phyloP scores from a whole-genome alignment of 2,797 vertebrate genomes.

The Selene dorsalis region DNA sequence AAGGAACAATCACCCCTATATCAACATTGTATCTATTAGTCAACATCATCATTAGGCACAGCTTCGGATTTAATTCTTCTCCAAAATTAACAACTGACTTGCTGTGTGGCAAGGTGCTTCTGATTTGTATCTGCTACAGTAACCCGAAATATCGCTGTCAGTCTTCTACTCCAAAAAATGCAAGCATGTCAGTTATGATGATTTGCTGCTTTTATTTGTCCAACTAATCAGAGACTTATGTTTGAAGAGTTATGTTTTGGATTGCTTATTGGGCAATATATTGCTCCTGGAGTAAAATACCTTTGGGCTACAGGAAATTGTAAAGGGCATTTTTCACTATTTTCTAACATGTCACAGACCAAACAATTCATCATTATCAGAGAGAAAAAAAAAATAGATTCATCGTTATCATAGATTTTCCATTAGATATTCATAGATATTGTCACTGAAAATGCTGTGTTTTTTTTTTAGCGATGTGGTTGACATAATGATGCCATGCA shows the following conservation, averaged over 20 bases:
- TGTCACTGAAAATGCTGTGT: background rate
- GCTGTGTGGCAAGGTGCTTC: background rate
- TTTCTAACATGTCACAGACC: background rate
- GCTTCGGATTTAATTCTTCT: constrained; percentile 32
- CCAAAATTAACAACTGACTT: background rate
- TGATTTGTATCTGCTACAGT: constrained; percentile 9
- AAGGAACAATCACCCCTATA: constrained; percentile 48
- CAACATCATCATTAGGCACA: constrained; percentile 12
- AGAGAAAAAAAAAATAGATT: background rate
- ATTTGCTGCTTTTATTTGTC: background rate
- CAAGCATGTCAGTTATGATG: background rate
- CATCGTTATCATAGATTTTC: no score
- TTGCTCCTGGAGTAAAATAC: background rate
- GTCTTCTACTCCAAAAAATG: background rate
- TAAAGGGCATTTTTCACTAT: background rate
- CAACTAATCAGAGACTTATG: background rate
- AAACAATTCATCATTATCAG: background rate
- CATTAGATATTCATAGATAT: background rate
- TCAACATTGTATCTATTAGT: constrained; percentile 34
- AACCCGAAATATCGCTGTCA: background rate
- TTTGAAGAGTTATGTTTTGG: background rate
- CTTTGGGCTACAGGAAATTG: background rate
- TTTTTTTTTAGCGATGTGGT: background rate
- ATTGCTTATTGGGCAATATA: background rate
- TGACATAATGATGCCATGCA: background rate